phyloP scores from a whole-genome alignment of 2,888 invertebrate species.

The Cheilosia pagana region DNA sequence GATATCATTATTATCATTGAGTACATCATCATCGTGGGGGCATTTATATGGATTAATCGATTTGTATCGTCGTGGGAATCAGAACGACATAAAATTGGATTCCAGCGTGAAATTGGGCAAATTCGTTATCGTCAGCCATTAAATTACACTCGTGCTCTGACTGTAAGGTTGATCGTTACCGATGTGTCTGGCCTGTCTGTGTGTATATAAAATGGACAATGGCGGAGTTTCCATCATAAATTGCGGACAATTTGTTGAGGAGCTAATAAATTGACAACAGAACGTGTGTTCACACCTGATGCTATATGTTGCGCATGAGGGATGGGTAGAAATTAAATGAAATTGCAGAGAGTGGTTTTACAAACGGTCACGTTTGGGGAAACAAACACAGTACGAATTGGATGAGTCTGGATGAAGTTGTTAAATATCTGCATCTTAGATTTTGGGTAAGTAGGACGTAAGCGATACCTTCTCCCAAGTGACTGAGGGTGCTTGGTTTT shows the following conservation, averaged over 20 bases:
- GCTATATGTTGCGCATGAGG: neutral
- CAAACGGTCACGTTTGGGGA: too few species aligned
- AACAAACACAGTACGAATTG: too few species aligned
- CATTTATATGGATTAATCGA: conserved; percentile 61
- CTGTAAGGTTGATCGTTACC: neutral
- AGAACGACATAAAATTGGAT: conserved; percentile 65
- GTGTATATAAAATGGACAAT: conserved; percentile 11
- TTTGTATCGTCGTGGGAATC: conserved; percentile 58
- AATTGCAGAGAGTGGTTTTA: too few species aligned
- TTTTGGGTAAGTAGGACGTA: too few species aligned
- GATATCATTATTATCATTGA: conserved; percentile 40
- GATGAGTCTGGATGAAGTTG: too few species aligned
- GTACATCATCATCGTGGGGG: conserved; percentile 29
- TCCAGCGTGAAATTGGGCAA: conserved; percentile 58
- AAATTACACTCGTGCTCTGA: conserved; percentile 35
- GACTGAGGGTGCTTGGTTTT: too few species aligned
- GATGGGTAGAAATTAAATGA: too few species aligned
- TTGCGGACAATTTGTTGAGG: too few species aligned
- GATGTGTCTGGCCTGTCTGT: conserved; percentile 20
- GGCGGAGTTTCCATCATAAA: conserved; percentile 11
- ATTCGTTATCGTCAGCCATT: conserved; percentile 56
- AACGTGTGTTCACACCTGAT: neutral
- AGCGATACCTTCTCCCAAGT: too few species aligned
- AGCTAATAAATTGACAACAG: neutral
- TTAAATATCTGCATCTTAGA: too few species aligned